Evolutionary conservation across 2,113 vertebrate genomes (phyloP).

Genomic region (Cichladusa arquata): DNA sequence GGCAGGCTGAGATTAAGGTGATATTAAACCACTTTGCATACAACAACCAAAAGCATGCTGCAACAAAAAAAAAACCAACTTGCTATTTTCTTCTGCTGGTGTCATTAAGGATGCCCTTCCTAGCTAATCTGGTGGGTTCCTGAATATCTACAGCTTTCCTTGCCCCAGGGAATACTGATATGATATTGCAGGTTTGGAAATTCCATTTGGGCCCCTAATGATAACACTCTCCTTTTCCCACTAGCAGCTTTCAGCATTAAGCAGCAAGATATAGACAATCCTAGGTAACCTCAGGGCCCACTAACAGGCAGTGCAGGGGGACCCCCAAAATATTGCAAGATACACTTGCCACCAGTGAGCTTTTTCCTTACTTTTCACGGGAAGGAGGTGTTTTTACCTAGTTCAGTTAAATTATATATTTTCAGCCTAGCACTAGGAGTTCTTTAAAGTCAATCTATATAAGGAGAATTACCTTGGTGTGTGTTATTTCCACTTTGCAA

Average conservation of each 20-base stretch:
- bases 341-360: neutral
- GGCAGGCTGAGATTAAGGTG: conserved; percentile 63
- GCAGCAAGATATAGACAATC: neutral
- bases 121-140: conserved; percentile 22
- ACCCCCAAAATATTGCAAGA: neutral
- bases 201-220: neutral
- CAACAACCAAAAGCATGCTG: conserved; percentile 54
- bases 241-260: neutral
- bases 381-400: neutral
- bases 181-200: conserved; percentile 31
- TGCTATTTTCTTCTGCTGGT: neutral
- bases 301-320: neutral
- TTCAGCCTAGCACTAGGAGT: neutral
- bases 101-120: conserved; percentile 46
- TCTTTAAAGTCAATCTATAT: neutral
- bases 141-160: conserved; percentile 16
- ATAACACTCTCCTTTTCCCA: neutral
- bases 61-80: neutral
- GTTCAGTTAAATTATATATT: neutral
- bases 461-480: neutral
- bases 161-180: neutral
- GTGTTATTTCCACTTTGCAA: neutral
- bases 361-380: neutral
- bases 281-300: neutral
- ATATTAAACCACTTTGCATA: conserved; percentile 61